Percentiles rank a stretch among this genome's conserved stretches.
phyloP scores from a whole-genome alignment of 2,797 vertebrate species.

The Poeciliopsis gracilis region DNA sequence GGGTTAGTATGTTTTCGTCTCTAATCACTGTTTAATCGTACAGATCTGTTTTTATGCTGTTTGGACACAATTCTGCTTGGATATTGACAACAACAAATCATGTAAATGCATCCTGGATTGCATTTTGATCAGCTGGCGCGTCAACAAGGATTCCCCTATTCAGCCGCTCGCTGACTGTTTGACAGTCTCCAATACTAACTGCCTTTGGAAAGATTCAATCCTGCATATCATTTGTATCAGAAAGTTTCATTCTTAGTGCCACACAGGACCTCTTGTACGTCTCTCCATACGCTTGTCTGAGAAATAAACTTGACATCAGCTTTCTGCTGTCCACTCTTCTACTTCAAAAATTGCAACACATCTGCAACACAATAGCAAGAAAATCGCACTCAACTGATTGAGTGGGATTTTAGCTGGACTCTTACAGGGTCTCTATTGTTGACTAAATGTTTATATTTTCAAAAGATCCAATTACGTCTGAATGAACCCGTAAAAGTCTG shows the following conservation, averaged over 20 bases:
- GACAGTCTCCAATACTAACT: background rate
- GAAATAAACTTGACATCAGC: background rate
- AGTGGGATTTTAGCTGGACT: background rate
- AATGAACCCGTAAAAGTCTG: no score
- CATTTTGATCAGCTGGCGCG: no score
- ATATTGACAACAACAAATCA: no score
- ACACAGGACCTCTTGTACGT: background rate
- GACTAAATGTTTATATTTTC: background rate
- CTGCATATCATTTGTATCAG: background rate
- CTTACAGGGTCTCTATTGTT: background rate
- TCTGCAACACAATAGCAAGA: no score
- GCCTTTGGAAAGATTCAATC: background rate
- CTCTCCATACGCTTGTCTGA: background rate
- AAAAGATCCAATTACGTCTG: background rate
- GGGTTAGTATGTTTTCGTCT: no score
- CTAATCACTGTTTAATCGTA: no score
- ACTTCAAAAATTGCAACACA: no score
- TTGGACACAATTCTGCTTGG: no score
- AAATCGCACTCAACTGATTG: background rate
- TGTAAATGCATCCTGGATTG: no score
- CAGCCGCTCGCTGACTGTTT: no score
- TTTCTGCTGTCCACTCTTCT: background rate
- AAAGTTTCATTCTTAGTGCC: background rate
- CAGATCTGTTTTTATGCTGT: no score
- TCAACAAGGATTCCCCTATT: no score